Base-by-base conservation (phyloP, 2,113 vertebrate genomes). In the Hemiscyllium ocellatum region DNA sequence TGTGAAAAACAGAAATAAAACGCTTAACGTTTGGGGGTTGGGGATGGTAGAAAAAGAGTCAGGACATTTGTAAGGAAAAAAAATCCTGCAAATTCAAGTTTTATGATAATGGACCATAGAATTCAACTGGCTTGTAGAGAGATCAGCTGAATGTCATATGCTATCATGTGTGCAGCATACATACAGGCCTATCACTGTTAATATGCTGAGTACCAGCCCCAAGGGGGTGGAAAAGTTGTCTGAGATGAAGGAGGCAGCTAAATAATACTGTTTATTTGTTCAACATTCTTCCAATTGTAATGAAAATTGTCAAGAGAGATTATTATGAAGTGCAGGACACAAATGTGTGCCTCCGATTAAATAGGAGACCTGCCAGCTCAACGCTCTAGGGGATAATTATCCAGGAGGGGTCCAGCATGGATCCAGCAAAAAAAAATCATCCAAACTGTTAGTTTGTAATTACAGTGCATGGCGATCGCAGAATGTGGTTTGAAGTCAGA, bases 371-470 rank as follows among this genome's bases (percentile, higher is more conserved):
- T 42, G 96, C 97, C 93, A 96, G 96, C 96, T 68, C 2, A 1
- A 96, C 96, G 96, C 96, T 70, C n/a, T 29, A 91, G 96, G 96
- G 96, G 96, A 96, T 97, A 96, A 97, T 97, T 97, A 97, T 96
- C 96, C 97, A 76, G 22, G 96, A 96, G 94, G 66, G 97, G 96
- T 96, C 96, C 97, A 97, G 96, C 96, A 8, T 0, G 96, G 97
- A 96, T 96, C 97, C 95, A 72, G 96, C 96, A 96, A 96, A 97
- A 97, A 89, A 52, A 93, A 93, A 97, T 96, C 97, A 97, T 97
- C 96, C 96, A 96, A 70, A 97, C 97, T 97, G 97, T 97, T 97
- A 98, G 97, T 97, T 97, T 96, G 97, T 98, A 98, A 98, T 98
- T 98, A 98, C 97, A 97, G 97, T 97, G 96, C 97, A 29, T 50